These are phyloP conservation scores for Sesamia inferens DNA, from an alignment of 2,888 invertebrate genomes.

Conservation along the genomic window DNA sequence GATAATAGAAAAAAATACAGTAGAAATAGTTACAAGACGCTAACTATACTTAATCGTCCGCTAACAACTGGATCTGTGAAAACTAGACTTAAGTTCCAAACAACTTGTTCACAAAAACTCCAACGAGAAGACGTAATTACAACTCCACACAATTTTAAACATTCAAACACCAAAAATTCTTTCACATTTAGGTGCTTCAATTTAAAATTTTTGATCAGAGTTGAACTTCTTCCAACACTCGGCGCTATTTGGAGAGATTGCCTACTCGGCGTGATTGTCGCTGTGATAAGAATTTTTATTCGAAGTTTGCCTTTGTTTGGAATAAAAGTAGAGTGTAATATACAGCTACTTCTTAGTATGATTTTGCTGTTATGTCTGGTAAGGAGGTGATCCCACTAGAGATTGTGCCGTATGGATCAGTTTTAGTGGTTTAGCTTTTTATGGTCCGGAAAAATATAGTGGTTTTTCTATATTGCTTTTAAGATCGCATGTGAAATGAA, in stretches of 20 bases:
- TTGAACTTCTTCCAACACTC: slow-evolving; percentile 46
- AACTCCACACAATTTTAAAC: slow-evolving; percentile 40
- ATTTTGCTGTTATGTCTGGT: slow-evolving; percentile 70
- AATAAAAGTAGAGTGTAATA: slow-evolving; percentile 73
- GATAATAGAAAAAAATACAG: too few species aligned
- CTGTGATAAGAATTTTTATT: slow-evolving; percentile 78
- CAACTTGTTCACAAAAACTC: slow-evolving; percentile 19
- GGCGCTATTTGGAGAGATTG: slow-evolving; percentile 56
- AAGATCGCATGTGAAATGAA: slow-evolving; percentile 12
- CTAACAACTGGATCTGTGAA: too few species aligned
- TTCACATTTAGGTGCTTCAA: slow-evolving; percentile 44
- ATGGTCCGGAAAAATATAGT: slow-evolving; percentile 30
- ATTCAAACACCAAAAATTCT: slow-evolving; percentile 47
- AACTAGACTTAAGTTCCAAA: neutral
- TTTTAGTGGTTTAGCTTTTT: slow-evolving; percentile 47
- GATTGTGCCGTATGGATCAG: slow-evolving; percentile 36
- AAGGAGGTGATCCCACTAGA: slow-evolving; percentile 13
- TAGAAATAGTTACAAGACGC: too few species aligned
- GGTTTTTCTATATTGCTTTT: slow-evolving; percentile 11
- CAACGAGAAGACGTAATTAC: slow-evolving; percentile 41
- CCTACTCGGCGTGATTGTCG: slow-evolving; percentile 60
- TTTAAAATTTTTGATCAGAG: slow-evolving; percentile 54
- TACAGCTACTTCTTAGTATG: slow-evolving; percentile 73
- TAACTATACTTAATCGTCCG: too few species aligned
- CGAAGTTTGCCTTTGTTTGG: slow-evolving; percentile 67